Evolutionary conservation across 2,113 vertebrate species (phyloP).

Genomic region (Brachyhypopomus gauderio): DNA sequence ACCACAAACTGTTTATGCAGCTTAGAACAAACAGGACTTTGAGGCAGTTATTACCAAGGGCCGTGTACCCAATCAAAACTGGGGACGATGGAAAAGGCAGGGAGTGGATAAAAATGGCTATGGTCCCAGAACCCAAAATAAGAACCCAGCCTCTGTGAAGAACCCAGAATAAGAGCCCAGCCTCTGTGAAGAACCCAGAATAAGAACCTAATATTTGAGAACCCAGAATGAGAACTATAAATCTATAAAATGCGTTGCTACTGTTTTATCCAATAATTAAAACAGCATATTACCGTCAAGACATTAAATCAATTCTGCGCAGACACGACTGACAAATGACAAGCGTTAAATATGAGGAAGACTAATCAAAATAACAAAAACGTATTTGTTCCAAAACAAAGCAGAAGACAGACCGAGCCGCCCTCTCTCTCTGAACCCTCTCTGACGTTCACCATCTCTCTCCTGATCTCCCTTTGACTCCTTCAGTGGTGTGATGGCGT

Average conservation of each 20-base stretch:
- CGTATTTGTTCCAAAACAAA: background rate
- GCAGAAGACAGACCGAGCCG: background rate
- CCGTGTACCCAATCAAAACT: no score
- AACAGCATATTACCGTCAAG: background rate
- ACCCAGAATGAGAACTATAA: background rate
- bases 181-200: no score
- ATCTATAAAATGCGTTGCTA: background rate
- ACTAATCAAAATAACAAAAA: constrained; percentile 10
- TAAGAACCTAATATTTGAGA: no score
- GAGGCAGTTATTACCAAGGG: background rate
- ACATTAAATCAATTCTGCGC: background rate
- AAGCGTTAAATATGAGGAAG: background rate
- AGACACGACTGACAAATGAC: background rate
- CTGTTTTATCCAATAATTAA: background rate
- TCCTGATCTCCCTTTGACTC: background rate
- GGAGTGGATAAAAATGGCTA: background rate
- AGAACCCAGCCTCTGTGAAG: no score
- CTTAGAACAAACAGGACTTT: background rate
- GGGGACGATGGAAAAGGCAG: background rate
- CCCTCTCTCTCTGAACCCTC: background rate
- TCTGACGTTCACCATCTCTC: background rate
- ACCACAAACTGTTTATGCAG: background rate
- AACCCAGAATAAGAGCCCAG: no score
- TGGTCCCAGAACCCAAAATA: background rate
- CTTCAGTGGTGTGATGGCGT: no score